Percentiles rank a stretch among this genome's conserved stretches.
Evolutionary conservation across 2,888 invertebrate genomes (phyloP).

Genomic region (Agriopis marginaria): DNA sequence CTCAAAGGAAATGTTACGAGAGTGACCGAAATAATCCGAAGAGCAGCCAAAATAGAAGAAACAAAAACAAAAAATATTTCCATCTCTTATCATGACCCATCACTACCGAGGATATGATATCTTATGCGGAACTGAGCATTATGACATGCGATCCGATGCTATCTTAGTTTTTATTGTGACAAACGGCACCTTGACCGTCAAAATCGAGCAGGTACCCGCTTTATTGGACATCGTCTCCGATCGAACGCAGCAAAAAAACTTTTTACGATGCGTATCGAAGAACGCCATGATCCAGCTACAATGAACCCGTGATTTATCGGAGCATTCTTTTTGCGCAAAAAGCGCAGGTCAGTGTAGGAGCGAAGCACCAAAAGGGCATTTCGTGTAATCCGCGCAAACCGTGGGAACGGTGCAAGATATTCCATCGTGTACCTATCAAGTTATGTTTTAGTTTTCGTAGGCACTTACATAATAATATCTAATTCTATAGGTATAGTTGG

Average conservation of each 20-base stretch:
- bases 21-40: too few species aligned
- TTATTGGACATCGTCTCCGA: constrained; percentile 75
- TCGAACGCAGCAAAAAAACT: constrained; percentile 68
- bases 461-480: neutral
- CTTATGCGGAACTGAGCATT: constrained; percentile 69
- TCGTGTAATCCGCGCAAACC: constrained; percentile 78
- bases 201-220: constrained; percentile 80
- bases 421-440: constrained; percentile 31
- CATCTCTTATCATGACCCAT: constrained; percentile 35
- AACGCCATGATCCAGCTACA: constrained; percentile 74
- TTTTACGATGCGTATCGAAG: constrained; percentile 69
- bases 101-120: constrained; percentile 35
- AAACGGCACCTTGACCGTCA: constrained; percentile 81
- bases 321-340: constrained; percentile 82
- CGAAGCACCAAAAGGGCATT: constrained; percentile 85
- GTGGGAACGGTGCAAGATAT: constrained; percentile 72
- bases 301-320: constrained; percentile 82
- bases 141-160: constrained; percentile 57
- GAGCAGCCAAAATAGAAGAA: too few species aligned
- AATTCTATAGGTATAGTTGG: neutral
- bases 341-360: constrained; percentile 79
- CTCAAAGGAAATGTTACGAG: too few species aligned
- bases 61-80: too few species aligned
- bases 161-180: constrained; percentile 80
- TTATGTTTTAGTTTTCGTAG: neutral